A percentile compares a stretch with the other conserved stretches of the same genome.
These are phyloP conservation scores for Acleris cristana DNA, from an alignment of 2,888 invertebrate genomes.

Conservation along the genomic window DNA sequence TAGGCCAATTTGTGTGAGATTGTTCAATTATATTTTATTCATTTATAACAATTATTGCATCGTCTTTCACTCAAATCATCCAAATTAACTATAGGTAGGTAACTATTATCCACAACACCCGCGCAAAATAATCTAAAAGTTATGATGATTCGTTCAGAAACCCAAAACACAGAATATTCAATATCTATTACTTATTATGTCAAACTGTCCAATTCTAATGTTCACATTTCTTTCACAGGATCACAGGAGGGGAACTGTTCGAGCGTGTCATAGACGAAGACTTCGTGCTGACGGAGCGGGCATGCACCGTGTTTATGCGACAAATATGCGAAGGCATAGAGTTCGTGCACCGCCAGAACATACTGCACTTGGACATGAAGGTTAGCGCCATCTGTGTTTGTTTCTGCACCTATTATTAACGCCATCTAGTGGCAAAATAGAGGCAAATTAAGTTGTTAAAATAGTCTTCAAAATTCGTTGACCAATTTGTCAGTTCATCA, in stretches of 20 bases:
- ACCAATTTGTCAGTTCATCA: no score
- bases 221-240: conserved; percentile 84
- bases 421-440: background rate
- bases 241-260: conserved; percentile 98
- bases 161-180: no score
- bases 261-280: conserved; percentile 99
- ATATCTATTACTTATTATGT: no score
- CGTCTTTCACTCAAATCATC: no score
- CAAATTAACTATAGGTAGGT: no score
- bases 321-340: conserved; percentile 99
- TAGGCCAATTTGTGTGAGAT: no score
- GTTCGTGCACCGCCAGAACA: conserved; percentile 97
- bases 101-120: no score
- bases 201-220: background rate
- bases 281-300: conserved; percentile 97
- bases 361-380: conserved; percentile 99
- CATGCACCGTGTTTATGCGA: conserved; percentile 97
- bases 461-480: no score
- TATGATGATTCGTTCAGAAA: no score
- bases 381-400: conserved; percentile 70
- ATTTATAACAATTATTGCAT: background rate
- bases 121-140: no score
- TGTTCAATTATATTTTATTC: no score
- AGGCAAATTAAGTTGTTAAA: no score
- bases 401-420: conserved; percentile 27